Percentiles rank a stretch among this genome's conserved stretches.
These are phyloP conservation scores for Hipparchia sbordonii DNA, from an alignment of 2,888 invertebrate genomes.

Conservation along the genomic window DNA sequence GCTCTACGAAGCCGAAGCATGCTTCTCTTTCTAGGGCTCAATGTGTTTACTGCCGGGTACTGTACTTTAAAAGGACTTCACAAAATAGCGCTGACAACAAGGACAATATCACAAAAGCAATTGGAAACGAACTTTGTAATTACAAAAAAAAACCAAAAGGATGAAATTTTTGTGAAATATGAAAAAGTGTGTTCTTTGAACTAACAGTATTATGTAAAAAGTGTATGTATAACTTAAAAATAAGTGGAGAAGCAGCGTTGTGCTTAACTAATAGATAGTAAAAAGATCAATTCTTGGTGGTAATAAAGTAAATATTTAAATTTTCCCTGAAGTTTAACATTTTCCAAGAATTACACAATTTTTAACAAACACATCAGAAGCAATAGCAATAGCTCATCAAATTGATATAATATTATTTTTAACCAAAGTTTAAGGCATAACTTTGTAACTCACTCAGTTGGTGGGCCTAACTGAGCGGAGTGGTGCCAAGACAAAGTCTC, in stretches of 20 bases:
- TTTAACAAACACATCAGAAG: not conserved
- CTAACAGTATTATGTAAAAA: not conserved
- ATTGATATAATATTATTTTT: no score
- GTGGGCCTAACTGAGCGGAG: no score
- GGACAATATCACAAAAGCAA: slow-evolving; percentile 25
- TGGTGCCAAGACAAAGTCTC: no score
- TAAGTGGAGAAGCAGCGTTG: slow-evolving; percentile 25
- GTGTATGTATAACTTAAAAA: slow-evolving; percentile 7
- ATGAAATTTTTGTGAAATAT: not conserved
- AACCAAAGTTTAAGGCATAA: no score
- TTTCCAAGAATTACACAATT: not conserved
- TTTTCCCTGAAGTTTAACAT: slow-evolving; percentile 15
- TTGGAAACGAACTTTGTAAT: not conserved
- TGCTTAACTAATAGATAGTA: slow-evolving; percentile 19
- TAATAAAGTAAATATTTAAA: not conserved
- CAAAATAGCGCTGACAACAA: slow-evolving; percentile 27
- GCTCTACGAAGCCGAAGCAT: no score
- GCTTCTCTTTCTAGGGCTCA: no score
- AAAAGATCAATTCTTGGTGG: not conserved
- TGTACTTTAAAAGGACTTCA: not conserved
- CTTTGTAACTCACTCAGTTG: no score
- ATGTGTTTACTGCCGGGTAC: no score
- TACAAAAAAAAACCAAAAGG: not conserved
- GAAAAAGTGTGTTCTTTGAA: not conserved
- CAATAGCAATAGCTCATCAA: no score